These are phyloP conservation scores for Tyrophagus putrescentiae DNA, from an alignment of 1,140 invertebrate genomes.

Conservation along the genomic window DNA sequence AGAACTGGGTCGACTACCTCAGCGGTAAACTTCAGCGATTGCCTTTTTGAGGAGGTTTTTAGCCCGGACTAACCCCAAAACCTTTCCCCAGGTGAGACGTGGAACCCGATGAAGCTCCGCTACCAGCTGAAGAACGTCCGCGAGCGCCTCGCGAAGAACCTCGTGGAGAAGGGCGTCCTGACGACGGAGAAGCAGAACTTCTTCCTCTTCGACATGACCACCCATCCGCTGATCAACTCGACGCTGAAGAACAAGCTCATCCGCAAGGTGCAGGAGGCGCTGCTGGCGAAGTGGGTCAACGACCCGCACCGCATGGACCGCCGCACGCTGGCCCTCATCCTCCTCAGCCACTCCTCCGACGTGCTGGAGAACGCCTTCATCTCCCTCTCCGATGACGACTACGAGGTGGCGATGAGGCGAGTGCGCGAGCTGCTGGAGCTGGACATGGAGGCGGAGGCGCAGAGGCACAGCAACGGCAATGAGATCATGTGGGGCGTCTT, in stretches of 20 bases:
- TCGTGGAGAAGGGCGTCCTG: conserved; percentile 98
- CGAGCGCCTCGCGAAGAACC: conserved; percentile 94
- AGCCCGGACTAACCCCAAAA: conserved; percentile 3
- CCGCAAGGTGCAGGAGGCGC: conserved; percentile 96
- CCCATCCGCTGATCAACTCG: conserved; percentile 92
- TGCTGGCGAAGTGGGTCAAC: conserved; percentile 88
- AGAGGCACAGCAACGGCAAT: conserved; percentile 59
- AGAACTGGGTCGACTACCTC: conserved; percentile 98
- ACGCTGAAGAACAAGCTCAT: conserved; percentile 89
- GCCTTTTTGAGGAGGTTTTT: conserved; percentile 19
- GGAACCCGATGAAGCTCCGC: conserved; percentile 95
- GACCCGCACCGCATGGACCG: conserved; percentile 95
- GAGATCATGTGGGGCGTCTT: conserved; percentile 98
- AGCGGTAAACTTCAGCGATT: conserved; percentile 57
- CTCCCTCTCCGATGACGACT: conserved; percentile 92
- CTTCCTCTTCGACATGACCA: conserved; percentile 99
- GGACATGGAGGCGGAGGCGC: conserved; percentile 82
- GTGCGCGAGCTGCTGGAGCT: conserved; percentile 86
- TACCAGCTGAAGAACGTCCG: conserved; percentile 98
- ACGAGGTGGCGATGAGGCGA: conserved; percentile 94
- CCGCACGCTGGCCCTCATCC: conserved; percentile 74
- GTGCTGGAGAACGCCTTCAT: conserved; percentile 99
- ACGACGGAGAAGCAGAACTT: conserved; percentile 99
- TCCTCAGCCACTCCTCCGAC: conserved; percentile 92
- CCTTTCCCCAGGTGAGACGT: conserved; percentile 73